A percentile compares a stretch with the other conserved stretches of the same genome.
phyloP scores from a whole-genome alignment of 2,113 vertebrate genomes.

The Lophochroa leadbeateri region DNA sequence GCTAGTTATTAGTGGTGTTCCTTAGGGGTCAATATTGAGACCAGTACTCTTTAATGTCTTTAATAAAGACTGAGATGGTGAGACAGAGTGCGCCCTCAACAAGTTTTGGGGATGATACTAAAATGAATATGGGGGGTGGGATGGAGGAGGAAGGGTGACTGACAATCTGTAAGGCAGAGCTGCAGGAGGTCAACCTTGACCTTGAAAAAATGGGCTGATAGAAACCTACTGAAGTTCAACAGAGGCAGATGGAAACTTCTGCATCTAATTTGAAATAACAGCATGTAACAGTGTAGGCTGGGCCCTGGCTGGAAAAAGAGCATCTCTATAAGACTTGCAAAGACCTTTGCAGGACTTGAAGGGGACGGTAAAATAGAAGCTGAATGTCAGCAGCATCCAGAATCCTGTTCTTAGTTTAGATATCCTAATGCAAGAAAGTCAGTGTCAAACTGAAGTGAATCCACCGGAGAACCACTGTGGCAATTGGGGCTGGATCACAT shows the following conservation, averaged over 20 bases:
- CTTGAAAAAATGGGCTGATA: not conserved
- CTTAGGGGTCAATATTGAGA: not conserved
- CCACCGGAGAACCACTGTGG: not conserved
- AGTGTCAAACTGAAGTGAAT: not conserved
- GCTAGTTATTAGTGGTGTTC: not conserved
- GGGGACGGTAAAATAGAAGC: not conserved
- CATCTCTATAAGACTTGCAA: not conserved
- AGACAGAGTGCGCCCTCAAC: not conserved
- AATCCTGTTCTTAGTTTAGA: not conserved
- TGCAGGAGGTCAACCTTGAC: not conserved
- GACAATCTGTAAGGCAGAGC: not conserved
- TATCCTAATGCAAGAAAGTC: not conserved
- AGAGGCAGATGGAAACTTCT: not conserved
- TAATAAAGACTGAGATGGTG: not conserved
- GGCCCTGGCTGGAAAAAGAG: not conserved
- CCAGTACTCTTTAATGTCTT: not conserved
- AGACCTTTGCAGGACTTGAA: not conserved
- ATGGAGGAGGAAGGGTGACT: not conserved
- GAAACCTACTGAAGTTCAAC: not conserved
- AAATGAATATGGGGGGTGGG: not conserved
- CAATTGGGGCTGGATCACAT: fast-evolving
- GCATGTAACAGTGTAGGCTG: not conserved
- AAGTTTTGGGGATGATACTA: not conserved
- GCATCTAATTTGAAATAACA: not conserved
- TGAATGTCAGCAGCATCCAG: not conserved